Evolutionary conservation across 2,797 vertebrate species (phyloP).

Genomic region (Pangasius mekongensis): DNA sequence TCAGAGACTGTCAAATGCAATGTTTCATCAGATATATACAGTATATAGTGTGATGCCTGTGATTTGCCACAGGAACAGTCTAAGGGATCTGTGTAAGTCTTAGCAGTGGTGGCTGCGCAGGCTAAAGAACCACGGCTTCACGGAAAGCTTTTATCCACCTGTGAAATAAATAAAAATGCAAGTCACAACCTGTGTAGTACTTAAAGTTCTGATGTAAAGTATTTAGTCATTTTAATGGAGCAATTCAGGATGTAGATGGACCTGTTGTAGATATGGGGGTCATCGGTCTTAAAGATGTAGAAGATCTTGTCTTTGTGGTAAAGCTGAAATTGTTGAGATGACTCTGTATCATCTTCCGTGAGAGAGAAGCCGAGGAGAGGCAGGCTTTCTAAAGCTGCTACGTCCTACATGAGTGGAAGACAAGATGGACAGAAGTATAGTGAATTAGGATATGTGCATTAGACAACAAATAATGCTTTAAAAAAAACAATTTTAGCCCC

Average conservation of each 20-base stretch:
- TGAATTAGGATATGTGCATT: background rate
- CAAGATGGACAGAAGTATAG: background rate
- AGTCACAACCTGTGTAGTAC: background rate
- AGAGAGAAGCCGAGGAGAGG: constrained; percentile 91
- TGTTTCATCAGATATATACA: background rate
- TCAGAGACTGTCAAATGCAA: background rate
- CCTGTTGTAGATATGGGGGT: constrained; percentile 85
- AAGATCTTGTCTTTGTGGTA: constrained; percentile 91
- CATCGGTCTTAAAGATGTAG: constrained; percentile 91
- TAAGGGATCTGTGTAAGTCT: background rate
- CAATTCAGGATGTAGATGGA: constrained; percentile 57
- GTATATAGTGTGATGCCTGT: background rate
- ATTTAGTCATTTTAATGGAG: background rate
- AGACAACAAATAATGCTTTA: background rate
- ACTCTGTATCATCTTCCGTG: constrained; percentile 76
- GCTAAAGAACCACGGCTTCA: constrained; percentile 87
- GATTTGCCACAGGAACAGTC: background rate
- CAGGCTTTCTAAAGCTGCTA: constrained; percentile 93
- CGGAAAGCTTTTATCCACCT: constrained; percentile 95
- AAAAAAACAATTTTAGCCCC: background rate
- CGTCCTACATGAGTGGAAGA: constrained; percentile 76
- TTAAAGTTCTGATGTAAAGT: background rate
- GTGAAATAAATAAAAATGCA: constrained; percentile 22
- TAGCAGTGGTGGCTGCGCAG: constrained; percentile 46
- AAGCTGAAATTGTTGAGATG: constrained; percentile 84